Base-by-base conservation (phyloP, 1,140 invertebrate genomes). In the Drosophila nigrodunni region DNA sequence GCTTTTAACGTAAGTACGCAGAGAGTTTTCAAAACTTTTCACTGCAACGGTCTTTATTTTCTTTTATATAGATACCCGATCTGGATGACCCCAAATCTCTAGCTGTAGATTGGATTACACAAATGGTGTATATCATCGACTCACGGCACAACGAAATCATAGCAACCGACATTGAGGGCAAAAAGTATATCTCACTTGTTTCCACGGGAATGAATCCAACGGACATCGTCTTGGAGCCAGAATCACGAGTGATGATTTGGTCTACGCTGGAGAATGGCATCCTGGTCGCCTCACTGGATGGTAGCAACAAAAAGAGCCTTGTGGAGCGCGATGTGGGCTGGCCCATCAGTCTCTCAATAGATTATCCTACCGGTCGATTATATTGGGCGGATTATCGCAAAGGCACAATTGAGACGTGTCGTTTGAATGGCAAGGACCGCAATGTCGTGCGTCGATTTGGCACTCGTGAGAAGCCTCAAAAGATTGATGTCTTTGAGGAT, bases 301-400 rank as follows among this genome's bases (percentile, higher is more conserved):
- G 96, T 13, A 92, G 92, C 7, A 93, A 94, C 15, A 93, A 94
- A 46, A 94, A 92, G 59, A 91, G 92, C 15, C 91, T 96, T 6
- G 93, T 95, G 34, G 91, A 93, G n/a, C 92, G 92, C 1, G 93
- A 93, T 69, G 82, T 96, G n/a, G 94, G 95, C 10, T 95, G 95
- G 92, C 95, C 96, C 1, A 94, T 94, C 15, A 95, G 95, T 46
- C 91, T 97, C 3, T 94, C 96, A 2, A 94, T 97, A 60, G 96
- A 96, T 93, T 94, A 95, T 92, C 93, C 95, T 10, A 94, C 95
- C 3, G 92, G 93, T 13, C 92, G 95, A 54, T 80, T 97, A 0
- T 97, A 97, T 93, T 97, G 96, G 96, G 94, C 95, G 2, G 96
- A 97, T 87, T 93, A 94, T 4, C 95, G 95, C 90, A 93, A 94